phyloP scores from a whole-genome alignment of 2,797 vertebrate genomes.

The Esox lucius region DNA sequence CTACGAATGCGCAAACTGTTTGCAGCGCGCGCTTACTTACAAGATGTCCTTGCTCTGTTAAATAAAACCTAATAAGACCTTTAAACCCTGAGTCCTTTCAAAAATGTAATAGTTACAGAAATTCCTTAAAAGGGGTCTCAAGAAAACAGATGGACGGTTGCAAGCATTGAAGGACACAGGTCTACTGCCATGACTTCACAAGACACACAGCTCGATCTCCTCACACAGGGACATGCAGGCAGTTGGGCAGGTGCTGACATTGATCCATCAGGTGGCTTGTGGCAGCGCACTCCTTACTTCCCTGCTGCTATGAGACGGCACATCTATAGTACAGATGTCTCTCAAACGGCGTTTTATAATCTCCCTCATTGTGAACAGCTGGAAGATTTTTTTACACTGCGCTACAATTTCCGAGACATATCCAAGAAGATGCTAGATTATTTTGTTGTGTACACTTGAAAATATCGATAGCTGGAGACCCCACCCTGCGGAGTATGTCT shows the following conservation, averaged over 20 bases:
- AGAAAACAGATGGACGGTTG: background rate
- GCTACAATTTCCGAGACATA: too few species aligned
- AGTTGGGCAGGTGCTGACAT: constrained; percentile 47
- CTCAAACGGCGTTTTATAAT: constrained; percentile 2
- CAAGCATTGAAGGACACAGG: background rate
- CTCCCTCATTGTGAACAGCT: constrained; percentile 25
- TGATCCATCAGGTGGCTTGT: constrained; percentile 46
- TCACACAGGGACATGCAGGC: constrained; percentile 30
- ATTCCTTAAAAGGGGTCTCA: too few species aligned
- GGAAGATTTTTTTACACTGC: background rate
- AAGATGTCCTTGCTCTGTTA: background rate
- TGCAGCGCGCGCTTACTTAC: background rate
- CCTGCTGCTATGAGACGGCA: background rate
- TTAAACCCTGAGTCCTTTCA: background rate
- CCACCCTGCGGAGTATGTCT: too few species aligned
- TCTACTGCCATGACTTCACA: background rate
- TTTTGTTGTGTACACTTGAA: too few species aligned
- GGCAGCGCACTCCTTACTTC: constrained; percentile 22
- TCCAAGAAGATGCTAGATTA: too few species aligned
- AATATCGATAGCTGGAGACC: too few species aligned
- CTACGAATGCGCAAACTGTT: background rate
- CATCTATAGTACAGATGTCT: background rate
- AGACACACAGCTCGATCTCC: constrained; percentile 7
- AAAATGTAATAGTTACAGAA: background rate
- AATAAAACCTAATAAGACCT: background rate